Evolutionary conservation across 2,888 invertebrate species (phyloP).

Genomic region (Netelia inedita): DNA sequence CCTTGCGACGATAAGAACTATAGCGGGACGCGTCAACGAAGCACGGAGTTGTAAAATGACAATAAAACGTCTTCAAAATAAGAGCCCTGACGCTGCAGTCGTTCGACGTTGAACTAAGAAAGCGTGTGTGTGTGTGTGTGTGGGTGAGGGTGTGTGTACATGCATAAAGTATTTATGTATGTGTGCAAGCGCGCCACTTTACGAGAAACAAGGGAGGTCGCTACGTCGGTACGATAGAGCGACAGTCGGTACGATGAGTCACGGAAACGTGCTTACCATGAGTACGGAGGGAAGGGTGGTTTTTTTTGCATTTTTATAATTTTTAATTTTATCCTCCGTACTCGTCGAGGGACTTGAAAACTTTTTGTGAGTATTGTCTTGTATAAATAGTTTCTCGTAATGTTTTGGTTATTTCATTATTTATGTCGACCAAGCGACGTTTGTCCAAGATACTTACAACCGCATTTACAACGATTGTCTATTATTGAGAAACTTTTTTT

Average conservation of each 20-base stretch:
- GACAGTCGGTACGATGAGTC: too few species aligned
- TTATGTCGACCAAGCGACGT: neutral
- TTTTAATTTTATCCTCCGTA: too few species aligned
- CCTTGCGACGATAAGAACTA: constrained; percentile 34
- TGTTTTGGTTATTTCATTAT: too few species aligned
- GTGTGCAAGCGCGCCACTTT: neutral
- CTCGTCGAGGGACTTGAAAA: too few species aligned
- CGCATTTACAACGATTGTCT: constrained; percentile 10
- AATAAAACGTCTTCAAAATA: constrained; percentile 76
- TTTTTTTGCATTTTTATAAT: too few species aligned
- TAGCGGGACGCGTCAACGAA: constrained; percentile 51
- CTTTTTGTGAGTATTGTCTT: too few species aligned
- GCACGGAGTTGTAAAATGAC: constrained; percentile 72
- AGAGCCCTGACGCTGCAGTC: constrained; percentile 67
- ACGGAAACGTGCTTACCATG: too few species aligned
- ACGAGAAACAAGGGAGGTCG: constrained; percentile 1
- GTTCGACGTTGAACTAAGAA: constrained; percentile 25
- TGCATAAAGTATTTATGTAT: constrained; percentile 9
- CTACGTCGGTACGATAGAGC: too few species aligned
- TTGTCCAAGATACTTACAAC: neutral
- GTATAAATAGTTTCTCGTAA: too few species aligned
- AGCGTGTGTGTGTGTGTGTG: neutral
- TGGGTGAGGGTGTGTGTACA: neutral
- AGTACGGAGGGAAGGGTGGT: too few species aligned
- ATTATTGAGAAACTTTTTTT: constrained; percentile 16